Percentiles rank a stretch among this genome's conserved stretches.
Evolutionary conservation across 2,113 vertebrate genomes (phyloP).

Genomic region (Chloebia gouldiae): DNA sequence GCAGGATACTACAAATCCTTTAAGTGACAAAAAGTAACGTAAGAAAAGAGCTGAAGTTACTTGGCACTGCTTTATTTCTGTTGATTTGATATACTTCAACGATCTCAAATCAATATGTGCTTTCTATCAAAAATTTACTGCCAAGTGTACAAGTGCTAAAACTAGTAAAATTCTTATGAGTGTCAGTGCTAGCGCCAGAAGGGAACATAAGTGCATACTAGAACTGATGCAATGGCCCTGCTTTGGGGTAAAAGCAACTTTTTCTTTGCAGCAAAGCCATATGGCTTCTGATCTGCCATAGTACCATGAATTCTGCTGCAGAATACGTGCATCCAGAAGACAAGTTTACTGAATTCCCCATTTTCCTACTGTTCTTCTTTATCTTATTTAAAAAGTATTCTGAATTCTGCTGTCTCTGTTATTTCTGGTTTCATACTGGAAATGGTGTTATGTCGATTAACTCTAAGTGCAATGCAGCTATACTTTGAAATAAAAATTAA

Average conservation of each 20-base stretch:
- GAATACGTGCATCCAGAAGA: background rate
- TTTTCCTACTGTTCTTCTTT: background rate
- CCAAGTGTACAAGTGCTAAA: background rate
- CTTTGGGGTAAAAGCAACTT: background rate
- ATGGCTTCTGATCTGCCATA: background rate
- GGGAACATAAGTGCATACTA: background rate
- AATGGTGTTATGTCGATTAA: background rate
- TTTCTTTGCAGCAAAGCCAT: background rate
- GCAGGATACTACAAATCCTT: background rate
- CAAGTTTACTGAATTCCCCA: background rate
- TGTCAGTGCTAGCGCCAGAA: background rate
- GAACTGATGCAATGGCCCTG: background rate
- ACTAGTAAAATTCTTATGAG: background rate
- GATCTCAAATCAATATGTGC: background rate
- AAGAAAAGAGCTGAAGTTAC: background rate
- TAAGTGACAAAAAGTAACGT: background rate
- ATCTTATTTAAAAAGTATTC: background rate
- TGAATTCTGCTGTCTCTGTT: background rate
- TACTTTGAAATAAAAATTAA: background rate
- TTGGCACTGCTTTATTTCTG: background rate
- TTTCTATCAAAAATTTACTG: background rate
- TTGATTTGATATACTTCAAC: background rate
- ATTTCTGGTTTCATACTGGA: background rate
- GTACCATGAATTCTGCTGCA: background rate
- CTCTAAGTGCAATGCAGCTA: background rate